phyloP scores from a whole-genome alignment of 2,888 invertebrate genomes.

The Stratiomys singularior region DNA sequence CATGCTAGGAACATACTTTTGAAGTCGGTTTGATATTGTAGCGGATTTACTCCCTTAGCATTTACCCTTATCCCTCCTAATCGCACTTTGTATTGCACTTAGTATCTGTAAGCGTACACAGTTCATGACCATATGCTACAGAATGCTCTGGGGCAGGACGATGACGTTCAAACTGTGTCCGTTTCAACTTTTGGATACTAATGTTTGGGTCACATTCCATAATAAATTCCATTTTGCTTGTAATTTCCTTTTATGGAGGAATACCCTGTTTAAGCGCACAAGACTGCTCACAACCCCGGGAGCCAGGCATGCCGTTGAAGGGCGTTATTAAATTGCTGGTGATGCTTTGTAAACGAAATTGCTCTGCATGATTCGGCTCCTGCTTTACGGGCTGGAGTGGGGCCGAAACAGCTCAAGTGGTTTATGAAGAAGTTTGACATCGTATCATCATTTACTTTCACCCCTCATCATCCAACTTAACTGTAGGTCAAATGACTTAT shows the following conservation, averaged over 20 bases:
- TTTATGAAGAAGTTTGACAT: background rate
- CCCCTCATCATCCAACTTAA: background rate
- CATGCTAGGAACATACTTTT: too few species aligned
- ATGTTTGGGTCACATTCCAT: conserved; percentile 48
- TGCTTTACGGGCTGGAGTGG: background rate
- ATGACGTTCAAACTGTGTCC: conserved; percentile 23
- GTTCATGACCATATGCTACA: background rate
- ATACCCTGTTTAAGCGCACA: background rate
- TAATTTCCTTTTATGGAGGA: conserved; percentile 49
- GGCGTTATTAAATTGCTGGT: conserved; percentile 1
- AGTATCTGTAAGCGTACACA: background rate
- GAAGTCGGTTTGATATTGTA: too few species aligned
- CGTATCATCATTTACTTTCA: background rate
- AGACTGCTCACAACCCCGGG: background rate
- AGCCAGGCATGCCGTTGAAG: background rate
- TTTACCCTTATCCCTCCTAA: too few species aligned
- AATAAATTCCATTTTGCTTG: conserved; percentile 50
- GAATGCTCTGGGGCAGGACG: background rate
- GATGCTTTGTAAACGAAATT: conserved; percentile 14
- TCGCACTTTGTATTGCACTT: too few species aligned
- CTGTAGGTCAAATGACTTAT: background rate
- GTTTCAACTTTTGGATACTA: conserved; percentile 43
- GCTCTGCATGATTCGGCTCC: background rate
- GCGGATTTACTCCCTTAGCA: too few species aligned
- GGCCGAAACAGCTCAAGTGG: background rate